These are phyloP conservation scores for Agrotis segetum DNA, from an alignment of 2,888 invertebrate genomes.

Conservation along the genomic window DNA sequence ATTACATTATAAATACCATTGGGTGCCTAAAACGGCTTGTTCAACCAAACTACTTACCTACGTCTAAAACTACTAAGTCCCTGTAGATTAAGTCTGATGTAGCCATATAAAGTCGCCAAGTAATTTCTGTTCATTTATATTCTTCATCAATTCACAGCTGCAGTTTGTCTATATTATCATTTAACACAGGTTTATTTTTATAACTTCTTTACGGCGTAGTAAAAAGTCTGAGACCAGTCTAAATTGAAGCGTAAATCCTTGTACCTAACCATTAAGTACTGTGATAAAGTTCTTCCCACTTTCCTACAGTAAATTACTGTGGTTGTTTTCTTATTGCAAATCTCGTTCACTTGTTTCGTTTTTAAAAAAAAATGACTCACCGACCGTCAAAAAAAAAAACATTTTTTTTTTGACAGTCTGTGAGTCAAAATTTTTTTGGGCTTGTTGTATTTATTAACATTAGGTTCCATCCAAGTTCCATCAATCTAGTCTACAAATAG, in stretches of 20 bases:
- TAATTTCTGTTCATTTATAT: conserved; percentile 11
- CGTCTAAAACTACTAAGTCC: too few species aligned
- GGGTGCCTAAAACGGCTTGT: too few species aligned
- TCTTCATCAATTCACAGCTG: conserved; percentile 41
- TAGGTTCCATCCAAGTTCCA: too few species aligned
- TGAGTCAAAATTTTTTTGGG: background rate
- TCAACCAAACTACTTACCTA: too few species aligned
- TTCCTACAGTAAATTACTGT: conserved; percentile 31
- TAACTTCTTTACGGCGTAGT: conserved; percentile 63
- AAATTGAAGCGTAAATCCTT: conserved; percentile 63
- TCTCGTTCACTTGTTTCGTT: conserved; percentile 22
- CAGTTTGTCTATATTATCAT: conserved; percentile 50
- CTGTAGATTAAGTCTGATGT: too few species aligned
- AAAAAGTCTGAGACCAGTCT: conserved; percentile 57
- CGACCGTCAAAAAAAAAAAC: too few species aligned
- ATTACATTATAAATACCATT: too few species aligned
- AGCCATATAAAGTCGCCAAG: too few species aligned
- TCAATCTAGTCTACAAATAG: too few species aligned
- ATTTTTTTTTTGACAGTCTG: background rate
- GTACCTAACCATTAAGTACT: conserved; percentile 30
- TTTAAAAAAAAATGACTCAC: too few species aligned
- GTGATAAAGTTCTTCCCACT: conserved; percentile 25
- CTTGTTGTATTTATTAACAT: too few species aligned
- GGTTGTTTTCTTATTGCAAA: conserved; percentile 38
- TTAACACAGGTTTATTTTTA: conserved; percentile 62